Evolutionary conservation across 2,113 vertebrate species (phyloP).

Genomic region (Hemichromis elongatus): DNA sequence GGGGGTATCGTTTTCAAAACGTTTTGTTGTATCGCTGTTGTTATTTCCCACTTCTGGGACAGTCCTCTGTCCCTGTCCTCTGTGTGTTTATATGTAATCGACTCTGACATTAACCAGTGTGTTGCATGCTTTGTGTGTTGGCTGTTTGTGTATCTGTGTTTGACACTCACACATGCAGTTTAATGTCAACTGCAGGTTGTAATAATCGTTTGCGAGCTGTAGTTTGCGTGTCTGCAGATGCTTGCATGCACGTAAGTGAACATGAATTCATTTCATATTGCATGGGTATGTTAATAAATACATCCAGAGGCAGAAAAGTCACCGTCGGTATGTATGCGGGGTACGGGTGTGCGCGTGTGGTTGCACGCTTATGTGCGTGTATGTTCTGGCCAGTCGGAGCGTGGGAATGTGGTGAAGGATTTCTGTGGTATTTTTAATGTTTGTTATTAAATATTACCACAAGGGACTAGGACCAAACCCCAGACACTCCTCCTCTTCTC

Average conservation of each 20-base stretch:
- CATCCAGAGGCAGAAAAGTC: background rate
- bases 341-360: background rate
- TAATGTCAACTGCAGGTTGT: background rate
- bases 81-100: background rate
- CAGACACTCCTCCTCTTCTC: conserved; percentile 47
- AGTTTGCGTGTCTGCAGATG: background rate
- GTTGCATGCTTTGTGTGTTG: background rate
- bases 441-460: conserved; percentile 82
- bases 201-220: background rate
- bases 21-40: background rate
- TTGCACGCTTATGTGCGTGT: conserved; percentile 34
- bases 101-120: background rate
- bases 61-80: background rate
- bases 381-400: conserved; percentile 58
- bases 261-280: background rate
- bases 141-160: background rate
- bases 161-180: conserved; percentile 6
- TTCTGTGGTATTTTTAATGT: conserved; percentile 82
- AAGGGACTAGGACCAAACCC: conserved; percentile 74
- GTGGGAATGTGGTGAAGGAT: conserved; percentile 76
- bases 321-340: background rate
- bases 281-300: background rate
- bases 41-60: background rate
- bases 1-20: background rate
- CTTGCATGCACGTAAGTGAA: background rate